These are phyloP conservation scores for Mastacembelus armatus DNA, from an alignment of 2,797 vertebrate genomes.

Conservation along the genomic window DNA sequence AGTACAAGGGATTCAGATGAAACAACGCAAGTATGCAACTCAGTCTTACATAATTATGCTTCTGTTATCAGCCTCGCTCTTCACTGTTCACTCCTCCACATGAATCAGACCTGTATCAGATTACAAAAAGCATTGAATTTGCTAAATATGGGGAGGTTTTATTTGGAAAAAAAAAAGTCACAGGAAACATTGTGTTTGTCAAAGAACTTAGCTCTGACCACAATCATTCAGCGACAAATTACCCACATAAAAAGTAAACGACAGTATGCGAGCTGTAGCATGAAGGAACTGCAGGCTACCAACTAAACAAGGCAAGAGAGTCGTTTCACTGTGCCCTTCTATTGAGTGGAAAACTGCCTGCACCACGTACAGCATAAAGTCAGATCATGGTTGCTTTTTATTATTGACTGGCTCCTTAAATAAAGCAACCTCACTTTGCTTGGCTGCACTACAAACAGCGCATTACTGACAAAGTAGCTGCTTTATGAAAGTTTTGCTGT, in stretches of 20 bases:
- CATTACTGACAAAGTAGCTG: neutral
- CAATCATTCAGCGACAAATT: too few relatives aligned
- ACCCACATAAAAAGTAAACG: neutral
- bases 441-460: too few relatives aligned
- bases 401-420: neutral
- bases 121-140: conserved; percentile 3
- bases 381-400: too few relatives aligned
- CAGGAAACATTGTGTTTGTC: neutral
- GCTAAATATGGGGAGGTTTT: neutral
- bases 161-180: neutral
- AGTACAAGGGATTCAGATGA: too few relatives aligned
- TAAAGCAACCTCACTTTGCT: conserved; percentile 9
- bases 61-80: too few relatives aligned
- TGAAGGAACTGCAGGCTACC: neutral
- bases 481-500: neutral
- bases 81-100: neutral
- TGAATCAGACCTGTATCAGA: neutral
- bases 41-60: too few relatives aligned
- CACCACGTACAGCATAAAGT: too few relatives aligned
- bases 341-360: too few relatives aligned
- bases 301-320: neutral
- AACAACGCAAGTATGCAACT: too few relatives aligned
- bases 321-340: neutral
- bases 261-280: neutral
- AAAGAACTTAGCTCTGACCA: neutral